Evolutionary conservation across 2,797 vertebrate species (phyloP), one percentile per base, ranked within the genome.

Genomic region (Echiichthys vipera): DNA sequence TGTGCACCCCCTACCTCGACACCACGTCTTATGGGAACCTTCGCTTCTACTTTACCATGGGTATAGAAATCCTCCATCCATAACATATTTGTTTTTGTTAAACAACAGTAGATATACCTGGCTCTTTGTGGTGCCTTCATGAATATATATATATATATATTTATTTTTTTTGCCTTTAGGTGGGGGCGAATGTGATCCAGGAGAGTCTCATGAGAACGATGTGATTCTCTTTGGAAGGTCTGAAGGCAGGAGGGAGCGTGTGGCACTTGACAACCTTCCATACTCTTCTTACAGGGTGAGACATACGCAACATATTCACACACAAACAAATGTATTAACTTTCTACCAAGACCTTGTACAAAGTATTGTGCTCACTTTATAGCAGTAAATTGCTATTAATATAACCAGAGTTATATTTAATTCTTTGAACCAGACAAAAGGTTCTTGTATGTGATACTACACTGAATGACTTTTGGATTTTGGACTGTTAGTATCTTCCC

Each of bases 1-100:
- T 98, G 72, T 99, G 98, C 70, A 99, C 97, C 22, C 97, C 98
- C 0, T 97, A 96, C 86, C 92, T 99, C 83, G 97, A 99, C 86
- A 96, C 96, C 55, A 99, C 96, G 0, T 93, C 95, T 39, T 98
- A 96, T 13, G 98, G 98, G 68, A 99, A 99, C 93, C 95, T 99
- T 51, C 95, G 98, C 34, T 97, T 99, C 94, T 92, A 97, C 93
- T 98, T 98, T 43, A 94, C 93, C 62, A 98, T 99, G 97, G 98
- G 92, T 93, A 87, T 11, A 17, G 20, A 71, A 72, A 49, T 39
- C 39, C 22, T 17, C n/a, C 29, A 9, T 49, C 8, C 18, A 17
- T 56, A 9, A 73, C 9, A 55, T 18, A 37, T 62, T 6, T 55
- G 29, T 65, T 71, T 43, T 5, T 32, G 5, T 65, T 43, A 13